phyloP scores from a whole-genome alignment of 2,113 vertebrate species.

The Oncorhynchus tshawytscha region DNA sequence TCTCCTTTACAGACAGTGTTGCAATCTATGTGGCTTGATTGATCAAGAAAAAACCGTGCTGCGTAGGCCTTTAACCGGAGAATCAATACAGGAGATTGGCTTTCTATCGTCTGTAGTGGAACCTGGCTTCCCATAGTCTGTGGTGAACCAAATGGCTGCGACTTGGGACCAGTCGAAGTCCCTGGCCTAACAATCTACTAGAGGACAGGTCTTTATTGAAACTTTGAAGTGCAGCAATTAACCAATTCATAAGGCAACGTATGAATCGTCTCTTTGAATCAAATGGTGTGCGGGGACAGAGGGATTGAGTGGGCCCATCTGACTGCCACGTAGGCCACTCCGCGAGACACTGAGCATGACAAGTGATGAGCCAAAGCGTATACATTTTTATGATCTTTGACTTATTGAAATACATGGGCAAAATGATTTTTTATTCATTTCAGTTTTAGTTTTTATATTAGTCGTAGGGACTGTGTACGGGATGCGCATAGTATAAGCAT shows the following conservation, averaged over 20 bases:
- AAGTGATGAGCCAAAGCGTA: not conserved
- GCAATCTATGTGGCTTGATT: constrained; percentile 6
- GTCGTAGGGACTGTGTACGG: no score
- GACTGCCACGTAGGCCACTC: not conserved
- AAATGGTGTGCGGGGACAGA: not conserved
- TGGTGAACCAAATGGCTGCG: not conserved
- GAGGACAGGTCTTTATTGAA: not conserved
- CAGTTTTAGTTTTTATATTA: no score
- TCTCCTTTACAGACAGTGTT: not conserved
- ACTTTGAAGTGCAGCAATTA: constrained; percentile 1
- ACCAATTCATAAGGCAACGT: no score
- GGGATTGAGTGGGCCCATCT: not conserved
- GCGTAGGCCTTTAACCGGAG: not conserved
- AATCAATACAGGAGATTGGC: constrained; percentile 8
- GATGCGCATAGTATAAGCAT: no score
- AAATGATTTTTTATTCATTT: not conserved
- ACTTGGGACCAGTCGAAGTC: not conserved
- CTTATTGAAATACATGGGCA: not conserved
- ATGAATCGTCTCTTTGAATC: not conserved
- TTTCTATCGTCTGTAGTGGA: not conserved
- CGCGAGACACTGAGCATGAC: not conserved
- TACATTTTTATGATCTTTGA: not conserved
- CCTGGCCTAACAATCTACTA: not conserved
- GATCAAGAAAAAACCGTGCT: constrained; percentile 5
- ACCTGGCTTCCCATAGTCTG: not conserved